Conservation (phyloP, 2,113 vertebrate genomes). For the Diphyllodes magnificus region DNA sequence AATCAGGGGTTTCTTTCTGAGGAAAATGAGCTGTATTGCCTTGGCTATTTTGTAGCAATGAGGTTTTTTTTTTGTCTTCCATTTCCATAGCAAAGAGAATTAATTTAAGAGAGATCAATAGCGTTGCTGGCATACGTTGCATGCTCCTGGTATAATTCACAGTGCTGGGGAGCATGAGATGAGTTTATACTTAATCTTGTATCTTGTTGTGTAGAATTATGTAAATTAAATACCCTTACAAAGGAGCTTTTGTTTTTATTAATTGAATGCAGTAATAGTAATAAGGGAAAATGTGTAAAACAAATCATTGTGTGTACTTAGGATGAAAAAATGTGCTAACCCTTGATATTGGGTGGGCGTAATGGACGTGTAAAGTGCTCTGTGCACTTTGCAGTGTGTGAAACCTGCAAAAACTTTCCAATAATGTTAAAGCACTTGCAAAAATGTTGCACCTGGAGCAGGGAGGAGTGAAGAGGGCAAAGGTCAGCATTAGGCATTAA, state of each 20-base stretch:
- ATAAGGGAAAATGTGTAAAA: not conserved
- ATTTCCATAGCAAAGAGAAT: constrained; percentile 37
- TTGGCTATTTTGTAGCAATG: not conserved
- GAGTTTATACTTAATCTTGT: not conserved
- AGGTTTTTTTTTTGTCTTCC: not conserved
- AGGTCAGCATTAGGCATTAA: constrained; percentile 74
- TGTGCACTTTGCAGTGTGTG: not conserved
- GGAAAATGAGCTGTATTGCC: not conserved
- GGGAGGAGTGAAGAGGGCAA: constrained; percentile 76
- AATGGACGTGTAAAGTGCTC: not conserved
- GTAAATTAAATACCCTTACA: not conserved
- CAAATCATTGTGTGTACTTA: not conserved
- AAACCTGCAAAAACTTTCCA: constrained; percentile 31
- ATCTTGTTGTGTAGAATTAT: not conserved
- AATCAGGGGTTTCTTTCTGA: not conserved
- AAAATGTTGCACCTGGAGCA: constrained; percentile 85
- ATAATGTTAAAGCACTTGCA: constrained; percentile 31
- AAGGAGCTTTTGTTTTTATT: not conserved
- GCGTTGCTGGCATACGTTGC: not conserved
- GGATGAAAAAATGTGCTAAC: not conserved
- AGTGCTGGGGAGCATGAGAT: not conserved
- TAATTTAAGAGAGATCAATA: constrained; percentile 32
- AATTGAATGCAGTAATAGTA: not conserved
- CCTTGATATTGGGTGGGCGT: not conserved
- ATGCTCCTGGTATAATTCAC: not conserved